phyloP scores from a whole-genome alignment of 1,140 invertebrate genomes.

The Cylas formicarius region DNA sequence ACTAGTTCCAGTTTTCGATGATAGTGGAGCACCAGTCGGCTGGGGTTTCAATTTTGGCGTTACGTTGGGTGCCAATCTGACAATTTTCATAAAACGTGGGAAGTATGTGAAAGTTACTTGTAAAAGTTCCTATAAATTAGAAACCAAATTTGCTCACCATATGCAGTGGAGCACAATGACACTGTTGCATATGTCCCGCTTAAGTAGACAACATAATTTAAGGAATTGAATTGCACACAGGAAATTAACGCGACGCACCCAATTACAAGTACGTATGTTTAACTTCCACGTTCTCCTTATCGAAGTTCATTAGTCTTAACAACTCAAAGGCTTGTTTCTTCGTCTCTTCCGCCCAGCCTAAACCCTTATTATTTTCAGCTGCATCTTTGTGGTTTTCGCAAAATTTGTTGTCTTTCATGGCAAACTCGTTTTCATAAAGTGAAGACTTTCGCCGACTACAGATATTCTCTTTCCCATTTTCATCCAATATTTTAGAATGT shows the following conservation, averaged over 20 bases:
- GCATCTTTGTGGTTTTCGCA: slow-evolving; percentile 3
- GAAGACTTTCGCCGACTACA: neutral
- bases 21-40: too few species aligned
- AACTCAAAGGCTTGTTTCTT: slow-evolving; percentile 46
- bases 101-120: too few species aligned
- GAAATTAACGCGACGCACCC: too few species aligned
- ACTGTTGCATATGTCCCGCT: too few species aligned
- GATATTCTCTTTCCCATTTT: neutral
- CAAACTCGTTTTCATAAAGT: too few species aligned
- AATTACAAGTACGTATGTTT: slow-evolving; percentile 33
- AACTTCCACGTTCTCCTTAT: slow-evolving; percentile 29
- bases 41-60: too few species aligned
- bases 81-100: too few species aligned
- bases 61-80: too few species aligned
- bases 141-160: too few species aligned
- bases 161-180: too few species aligned
- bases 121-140: too few species aligned
- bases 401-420: neutral
- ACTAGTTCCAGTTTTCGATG: too few species aligned
- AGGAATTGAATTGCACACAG: slow-evolving; percentile 3
- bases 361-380: slow-evolving; percentile 17
- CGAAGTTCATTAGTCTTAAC: slow-evolving; percentile 43
- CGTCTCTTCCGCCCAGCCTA: slow-evolving; percentile 43
- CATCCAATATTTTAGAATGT: slow-evolving; percentile 15
- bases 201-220: neutral